These are phyloP conservation scores for Agriopis leucophaearia DNA, from an alignment of 2,888 invertebrate genomes.

Conservation along the genomic window DNA sequence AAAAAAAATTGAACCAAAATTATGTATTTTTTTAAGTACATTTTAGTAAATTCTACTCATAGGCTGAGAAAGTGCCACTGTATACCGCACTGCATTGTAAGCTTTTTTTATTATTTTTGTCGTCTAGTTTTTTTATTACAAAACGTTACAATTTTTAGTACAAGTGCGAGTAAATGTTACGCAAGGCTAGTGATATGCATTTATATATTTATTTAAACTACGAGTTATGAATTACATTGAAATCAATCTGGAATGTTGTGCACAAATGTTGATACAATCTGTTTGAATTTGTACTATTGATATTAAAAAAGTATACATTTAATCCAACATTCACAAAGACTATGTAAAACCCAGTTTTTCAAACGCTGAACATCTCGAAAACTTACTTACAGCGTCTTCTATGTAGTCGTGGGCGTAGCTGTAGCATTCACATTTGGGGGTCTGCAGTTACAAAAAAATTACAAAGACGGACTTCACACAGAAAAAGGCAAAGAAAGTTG, in stretches of 20 bases:
- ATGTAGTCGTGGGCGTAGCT: too few species aligned
- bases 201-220: conserved; percentile 52
- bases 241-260: conserved; percentile 58
- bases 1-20: too few species aligned
- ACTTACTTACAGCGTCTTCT: not conserved
- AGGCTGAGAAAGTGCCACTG: conserved; percentile 7
- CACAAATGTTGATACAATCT: conserved; percentile 25
- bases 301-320: too few species aligned
- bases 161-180: conserved; percentile 62
- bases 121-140: conserved; percentile 55
- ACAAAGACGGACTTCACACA: too few species aligned
- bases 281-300: conserved; percentile 28
- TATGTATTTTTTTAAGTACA: not conserved
- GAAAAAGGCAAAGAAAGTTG: too few species aligned
- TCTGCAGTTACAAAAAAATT: too few species aligned
- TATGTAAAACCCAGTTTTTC: not conserved
- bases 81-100: not conserved
- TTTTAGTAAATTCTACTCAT: not conserved
- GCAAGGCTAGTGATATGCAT: conserved; percentile 70
- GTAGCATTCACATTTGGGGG: too few species aligned
- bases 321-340: not conserved
- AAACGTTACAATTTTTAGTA: conserved; percentile 62
- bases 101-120: conserved; percentile 41
- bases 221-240: conserved; percentile 47
- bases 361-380: conserved; percentile 2